Conservation (phyloP, 2,113 vertebrate species). For the Pygoscelis antarcticus region DNA sequence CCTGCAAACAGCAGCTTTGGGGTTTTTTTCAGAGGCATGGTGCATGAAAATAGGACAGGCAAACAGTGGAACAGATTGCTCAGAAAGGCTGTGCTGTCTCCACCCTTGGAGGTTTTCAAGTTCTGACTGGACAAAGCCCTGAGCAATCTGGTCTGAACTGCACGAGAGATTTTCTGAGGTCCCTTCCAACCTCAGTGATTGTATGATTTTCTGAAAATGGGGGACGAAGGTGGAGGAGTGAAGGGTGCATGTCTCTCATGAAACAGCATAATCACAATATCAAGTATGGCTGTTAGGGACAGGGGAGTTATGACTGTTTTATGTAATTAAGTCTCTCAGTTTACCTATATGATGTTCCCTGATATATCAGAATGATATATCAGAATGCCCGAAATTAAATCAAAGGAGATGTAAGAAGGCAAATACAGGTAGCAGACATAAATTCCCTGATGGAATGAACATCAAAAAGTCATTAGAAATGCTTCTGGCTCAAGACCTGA, state of each 20-base stretch:
- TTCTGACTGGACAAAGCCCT: not conserved
- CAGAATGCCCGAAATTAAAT: not conserved
- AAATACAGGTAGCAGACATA: not conserved
- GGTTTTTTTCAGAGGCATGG: not conserved
- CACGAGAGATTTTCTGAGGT: not conserved
- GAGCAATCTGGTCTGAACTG: not conserved
- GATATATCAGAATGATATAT: not conserved
- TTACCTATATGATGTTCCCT: not conserved
- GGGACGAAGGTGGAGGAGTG: not conserved
- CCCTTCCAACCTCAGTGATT: not conserved
- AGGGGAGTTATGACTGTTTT: not conserved
- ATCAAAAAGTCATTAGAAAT: not conserved
- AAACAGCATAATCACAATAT: not conserved
- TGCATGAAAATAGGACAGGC: not conserved
- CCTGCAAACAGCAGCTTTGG: not conserved
- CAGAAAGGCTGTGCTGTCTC: not conserved
- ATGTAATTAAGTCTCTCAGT: not conserved
- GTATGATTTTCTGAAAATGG: not conserved
- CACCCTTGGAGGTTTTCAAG: not conserved
- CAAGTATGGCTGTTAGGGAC: not conserved
- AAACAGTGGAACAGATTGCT: not conserved
- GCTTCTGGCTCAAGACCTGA: not conserved
- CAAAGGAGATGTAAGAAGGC: not conserved
- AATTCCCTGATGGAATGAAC: not conserved
- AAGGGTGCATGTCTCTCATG: not conserved